Evolutionary conservation across 2,797 vertebrate species (phyloP).

Genomic region (Urosaurus nigricauda): DNA sequence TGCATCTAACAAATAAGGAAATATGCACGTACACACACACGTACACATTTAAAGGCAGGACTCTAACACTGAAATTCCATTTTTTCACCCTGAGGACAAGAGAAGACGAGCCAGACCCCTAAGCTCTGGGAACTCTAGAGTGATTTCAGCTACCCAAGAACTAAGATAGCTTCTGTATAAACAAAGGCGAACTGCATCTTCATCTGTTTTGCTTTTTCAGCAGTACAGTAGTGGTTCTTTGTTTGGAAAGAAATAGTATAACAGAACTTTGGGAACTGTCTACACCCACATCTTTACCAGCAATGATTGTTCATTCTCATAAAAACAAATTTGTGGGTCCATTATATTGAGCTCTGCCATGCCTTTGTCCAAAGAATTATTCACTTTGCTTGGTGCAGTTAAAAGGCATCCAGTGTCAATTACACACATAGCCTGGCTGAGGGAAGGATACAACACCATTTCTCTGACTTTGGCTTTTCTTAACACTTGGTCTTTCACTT

Average conservation of each 20-base stretch:
- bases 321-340: not conserved
- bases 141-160: not conserved
- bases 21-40: too few relatives aligned
- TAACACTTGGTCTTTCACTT: constrained; percentile 76
- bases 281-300: not conserved
- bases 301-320: not conserved
- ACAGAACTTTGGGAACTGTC: not conserved
- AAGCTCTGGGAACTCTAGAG: not conserved
- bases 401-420: constrained; percentile 59
- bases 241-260: not conserved
- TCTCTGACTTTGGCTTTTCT: constrained; percentile 75
- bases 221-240: not conserved
- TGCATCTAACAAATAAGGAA: too few relatives aligned
- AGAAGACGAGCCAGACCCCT: too few relatives aligned
- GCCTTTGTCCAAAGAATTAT: constrained; percentile 46
- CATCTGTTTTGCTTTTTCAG: not conserved
- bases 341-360: constrained; percentile 29
- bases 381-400: constrained; percentile 61
- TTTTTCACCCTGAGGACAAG: too few relatives aligned
- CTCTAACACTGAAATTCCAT: too few relatives aligned
- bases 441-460: constrained; percentile 67
- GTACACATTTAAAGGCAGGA: too few relatives aligned
- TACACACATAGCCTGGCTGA: constrained; percentile 42
- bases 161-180: not conserved
- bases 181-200: too few relatives aligned